A percentile compares a stretch with the other conserved stretches of the same genome.
phyloP scores from a whole-genome alignment of 37 sponge, comb jelly and placozoan genomes.

The Beroe ovata region DNA sequence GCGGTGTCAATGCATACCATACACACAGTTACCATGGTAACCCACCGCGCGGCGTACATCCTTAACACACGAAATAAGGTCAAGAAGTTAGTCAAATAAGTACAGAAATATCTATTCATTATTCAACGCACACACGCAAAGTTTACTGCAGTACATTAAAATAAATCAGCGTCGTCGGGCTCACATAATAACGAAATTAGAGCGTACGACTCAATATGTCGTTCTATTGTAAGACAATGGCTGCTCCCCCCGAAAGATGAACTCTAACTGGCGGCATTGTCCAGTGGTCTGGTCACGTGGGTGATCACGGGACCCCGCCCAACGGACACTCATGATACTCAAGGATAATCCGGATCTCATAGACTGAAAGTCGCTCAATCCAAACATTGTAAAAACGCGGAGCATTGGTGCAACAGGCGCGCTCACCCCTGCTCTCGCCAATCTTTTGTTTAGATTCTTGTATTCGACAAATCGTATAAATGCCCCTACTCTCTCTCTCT shows the following conservation, averaged over 20 bases:
- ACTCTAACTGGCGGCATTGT: background rate
- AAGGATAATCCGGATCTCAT: background rate
- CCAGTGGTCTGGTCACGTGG: background rate
- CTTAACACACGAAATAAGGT: background rate
- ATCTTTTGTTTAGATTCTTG: background rate
- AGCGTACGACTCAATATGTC: background rate
- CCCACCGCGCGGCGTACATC: background rate
- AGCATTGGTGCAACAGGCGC: too few relatives aligned
- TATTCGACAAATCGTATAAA: background rate
- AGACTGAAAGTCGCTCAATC: background rate
- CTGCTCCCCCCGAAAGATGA: background rate
- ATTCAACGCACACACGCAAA: background rate
- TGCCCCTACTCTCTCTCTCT: background rate
- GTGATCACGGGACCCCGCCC: background rate
- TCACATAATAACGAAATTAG: background rate
- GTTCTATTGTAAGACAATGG: background rate
- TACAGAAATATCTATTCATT: background rate
- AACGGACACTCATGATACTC: background rate
- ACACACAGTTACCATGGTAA: background rate
- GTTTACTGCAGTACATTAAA: background rate
- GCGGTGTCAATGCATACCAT: background rate
- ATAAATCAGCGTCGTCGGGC: background rate
- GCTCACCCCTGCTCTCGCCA: too few relatives aligned
- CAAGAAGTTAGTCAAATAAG: background rate
- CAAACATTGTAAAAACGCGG: background rate